Conservation (phyloP, 2,888 invertebrate species). For the Trachelus tabidus region DNA sequence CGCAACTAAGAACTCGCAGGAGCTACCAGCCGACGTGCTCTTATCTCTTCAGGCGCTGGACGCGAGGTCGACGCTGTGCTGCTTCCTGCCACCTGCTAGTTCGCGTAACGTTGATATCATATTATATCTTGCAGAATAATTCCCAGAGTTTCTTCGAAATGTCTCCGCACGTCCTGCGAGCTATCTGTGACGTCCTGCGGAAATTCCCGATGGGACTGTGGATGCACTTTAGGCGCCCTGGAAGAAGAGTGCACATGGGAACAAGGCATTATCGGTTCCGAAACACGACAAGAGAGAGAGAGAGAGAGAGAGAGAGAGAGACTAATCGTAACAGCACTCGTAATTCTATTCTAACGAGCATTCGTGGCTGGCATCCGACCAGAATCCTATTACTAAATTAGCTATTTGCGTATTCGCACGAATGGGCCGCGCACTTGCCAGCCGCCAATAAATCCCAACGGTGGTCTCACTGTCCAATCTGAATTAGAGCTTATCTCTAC, state of each 20-base stretch:
- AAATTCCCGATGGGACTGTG: background rate
- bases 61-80: too few relatives aligned
- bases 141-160: background rate
- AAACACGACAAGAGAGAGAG: background rate
- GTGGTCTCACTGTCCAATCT: background rate
- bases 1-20: background rate
- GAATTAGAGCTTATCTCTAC: background rate
- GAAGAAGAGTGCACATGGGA: too few relatives aligned
- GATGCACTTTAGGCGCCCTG: background rate
- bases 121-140: background rate
- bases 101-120: background rate
- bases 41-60: background rate
- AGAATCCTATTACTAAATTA: constrained; percentile 39
- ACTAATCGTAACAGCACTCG: background rate
- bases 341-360: background rate
- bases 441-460: background rate
- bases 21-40: background rate
- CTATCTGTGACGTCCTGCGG: background rate
- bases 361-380: constrained; percentile 24
- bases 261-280: background rate
- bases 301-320: background rate
- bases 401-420: constrained; percentile 27
- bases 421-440: background rate
- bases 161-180: background rate
- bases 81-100: background rate